These are phyloP conservation scores for Acanthurus leucopareius DNA, from an alignment of 2,797 vertebrate species.

Conservation along the genomic window DNA sequence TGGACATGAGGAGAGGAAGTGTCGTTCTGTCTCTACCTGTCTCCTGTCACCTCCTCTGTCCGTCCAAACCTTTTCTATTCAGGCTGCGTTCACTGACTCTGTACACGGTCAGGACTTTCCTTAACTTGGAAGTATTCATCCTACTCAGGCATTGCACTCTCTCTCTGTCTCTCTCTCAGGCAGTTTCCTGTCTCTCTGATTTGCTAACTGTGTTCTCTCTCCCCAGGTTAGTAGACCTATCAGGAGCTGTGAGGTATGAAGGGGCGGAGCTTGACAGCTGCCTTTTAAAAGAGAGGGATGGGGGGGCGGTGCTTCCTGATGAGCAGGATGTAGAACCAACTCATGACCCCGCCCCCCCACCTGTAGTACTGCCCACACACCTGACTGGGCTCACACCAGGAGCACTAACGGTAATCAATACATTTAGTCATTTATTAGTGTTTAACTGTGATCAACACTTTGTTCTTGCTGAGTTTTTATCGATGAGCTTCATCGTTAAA, in stretches of 20 bases:
- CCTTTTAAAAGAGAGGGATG: slow-evolving; percentile 83
- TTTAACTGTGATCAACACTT: too few species aligned
- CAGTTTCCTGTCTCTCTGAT: neutral
- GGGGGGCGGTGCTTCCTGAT: slow-evolving; percentile 69
- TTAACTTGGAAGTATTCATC: too few species aligned
- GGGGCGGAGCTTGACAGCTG: slow-evolving; percentile 90
- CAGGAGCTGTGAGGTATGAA: slow-evolving; percentile 86
- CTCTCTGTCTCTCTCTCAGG: too few species aligned
- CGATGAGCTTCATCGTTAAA: too few species aligned
- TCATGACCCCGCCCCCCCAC: slow-evolving; percentile 67
- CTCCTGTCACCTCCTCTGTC: too few species aligned
- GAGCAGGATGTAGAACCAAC: slow-evolving; percentile 78
- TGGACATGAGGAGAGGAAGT: too few species aligned
- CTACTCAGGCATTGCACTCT: too few species aligned
- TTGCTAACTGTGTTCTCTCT: slow-evolving; percentile 9
- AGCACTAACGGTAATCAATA: slow-evolving; percentile 65
- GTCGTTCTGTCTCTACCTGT: too few species aligned
- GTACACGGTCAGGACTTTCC: too few species aligned
- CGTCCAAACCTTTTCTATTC: too few species aligned
- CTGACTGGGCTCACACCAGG: slow-evolving; percentile 62
- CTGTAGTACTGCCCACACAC: slow-evolving; percentile 62
- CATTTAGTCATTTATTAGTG: neutral
- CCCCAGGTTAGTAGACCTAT: slow-evolving; percentile 91
- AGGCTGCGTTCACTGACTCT: too few species aligned
- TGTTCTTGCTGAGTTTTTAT: too few species aligned